Evolutionary conservation across 2,888 invertebrate genomes (phyloP), one percentile per base, ranked within the genome.

Genomic region (Aricia artaxerxes): DNA sequence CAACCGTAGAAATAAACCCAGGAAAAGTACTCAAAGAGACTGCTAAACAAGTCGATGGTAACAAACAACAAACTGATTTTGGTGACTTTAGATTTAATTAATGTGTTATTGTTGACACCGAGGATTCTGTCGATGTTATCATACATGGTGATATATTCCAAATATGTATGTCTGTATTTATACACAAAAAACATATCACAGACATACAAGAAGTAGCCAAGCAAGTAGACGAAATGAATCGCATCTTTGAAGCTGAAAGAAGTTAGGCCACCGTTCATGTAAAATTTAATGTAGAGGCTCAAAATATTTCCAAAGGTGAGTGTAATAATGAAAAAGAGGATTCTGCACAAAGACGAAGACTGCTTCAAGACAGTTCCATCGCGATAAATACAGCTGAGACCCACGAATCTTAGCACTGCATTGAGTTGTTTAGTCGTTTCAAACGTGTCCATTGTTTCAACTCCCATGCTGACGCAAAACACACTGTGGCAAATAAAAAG

Each of bases 51-150:
- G 60, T 78, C 78, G 5, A 80, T 24, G 4, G 73, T 7, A 9
- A 78, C n/a, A 38, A 81, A 81, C 4, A 73, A 53, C 9, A 79
- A 7, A n/a, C 78, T 69, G 7, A 79, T 69, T 6, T 60, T 78
- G 3, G 16, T 69, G 31, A 83, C 80, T 40, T 78, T 77, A 4
- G 69, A 81, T 24, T 76, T 80, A 2, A 84, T 81, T 75, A 78
- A 77, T 0, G n/a, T 73, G 72, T 82, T 81, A 64, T 80, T 78
- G 16, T 49, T 72, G 76, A 82, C 80, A 6, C 81, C 80, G 0
- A 82, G 78, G 24, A 76, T 75, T 75, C 49, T 81, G 6, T 84
- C 84, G 11, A 83, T 79, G 6, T 80, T 49, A 24, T 82, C 80
- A 49, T 82, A 84, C 0, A 79, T 38, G n/a, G 38, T 75, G 60